phyloP scores from a whole-genome alignment of 2,113 vertebrate species.

The Entelurus aequoreus region DNA sequence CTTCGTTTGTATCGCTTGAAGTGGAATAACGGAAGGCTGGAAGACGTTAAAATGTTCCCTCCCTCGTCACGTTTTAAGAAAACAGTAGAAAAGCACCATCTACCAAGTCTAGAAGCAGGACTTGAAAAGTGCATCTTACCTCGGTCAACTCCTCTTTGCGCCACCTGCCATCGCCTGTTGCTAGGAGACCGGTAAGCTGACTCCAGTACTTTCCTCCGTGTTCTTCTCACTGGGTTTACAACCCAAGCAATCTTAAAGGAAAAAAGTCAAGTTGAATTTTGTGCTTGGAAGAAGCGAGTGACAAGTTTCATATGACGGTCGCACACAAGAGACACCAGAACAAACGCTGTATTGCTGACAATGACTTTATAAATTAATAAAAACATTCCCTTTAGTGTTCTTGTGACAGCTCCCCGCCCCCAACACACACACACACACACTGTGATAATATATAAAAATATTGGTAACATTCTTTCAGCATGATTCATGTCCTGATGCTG shows the following conservation, averaged over 20 bases:
- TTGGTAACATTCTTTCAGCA: not conserved
- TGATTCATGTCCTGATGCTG: not conserved
- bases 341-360: constrained; percentile 64
- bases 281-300: not conserved
- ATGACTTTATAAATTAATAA: constrained; percentile 81
- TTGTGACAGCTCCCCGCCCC: constrained; percentile 46
- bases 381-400: constrained; percentile 79
- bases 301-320: not conserved
- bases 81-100: no score
- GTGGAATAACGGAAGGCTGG: no score
- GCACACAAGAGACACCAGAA: constrained; percentile 50
- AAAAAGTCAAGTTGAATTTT: not conserved
- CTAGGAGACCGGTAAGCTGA: constrained; percentile 55
- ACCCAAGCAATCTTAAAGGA: constrained; percentile 8
- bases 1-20: no score
- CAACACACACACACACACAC: not conserved
- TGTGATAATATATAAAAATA: constrained; percentile 4
- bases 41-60: no score
- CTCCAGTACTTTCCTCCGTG: constrained; percentile 37
- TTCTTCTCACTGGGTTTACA: not conserved
- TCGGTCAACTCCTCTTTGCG: no score
- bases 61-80: no score
- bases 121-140: no score
- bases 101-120: no score
- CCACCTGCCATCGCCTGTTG: constrained; percentile 40